Evolutionary conservation across 2,113 vertebrate genomes (phyloP).

Genomic region (Ondatra zibethicus): DNA sequence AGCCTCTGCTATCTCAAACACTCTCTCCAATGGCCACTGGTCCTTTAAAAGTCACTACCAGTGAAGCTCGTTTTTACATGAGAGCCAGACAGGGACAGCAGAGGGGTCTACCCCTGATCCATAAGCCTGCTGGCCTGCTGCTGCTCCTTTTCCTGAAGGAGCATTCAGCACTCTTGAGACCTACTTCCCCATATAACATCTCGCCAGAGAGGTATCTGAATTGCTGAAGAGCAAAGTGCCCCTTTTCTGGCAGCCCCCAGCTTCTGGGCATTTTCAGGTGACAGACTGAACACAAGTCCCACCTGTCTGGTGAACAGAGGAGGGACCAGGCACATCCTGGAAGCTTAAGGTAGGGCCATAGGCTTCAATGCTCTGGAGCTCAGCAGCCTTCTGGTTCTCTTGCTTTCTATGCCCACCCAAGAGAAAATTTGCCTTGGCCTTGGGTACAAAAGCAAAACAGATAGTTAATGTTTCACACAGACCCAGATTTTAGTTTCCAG

Average conservation of each 20-base stretch:
- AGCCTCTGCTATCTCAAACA: neutral
- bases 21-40: neutral
- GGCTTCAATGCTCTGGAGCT: neutral
- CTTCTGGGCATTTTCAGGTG: neutral
- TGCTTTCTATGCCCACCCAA: conserved; percentile 72
- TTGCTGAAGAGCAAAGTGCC: neutral
- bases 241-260: neutral
- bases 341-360: neutral
- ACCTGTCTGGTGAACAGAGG: neutral
- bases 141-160: neutral
- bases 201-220: neutral
- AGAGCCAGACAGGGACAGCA: neutral
- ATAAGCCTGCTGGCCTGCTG: neutral
- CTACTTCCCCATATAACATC: neutral
- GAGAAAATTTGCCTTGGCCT: conserved; percentile 85
- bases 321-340: neutral
- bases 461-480: neutral
- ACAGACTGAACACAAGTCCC: neutral
- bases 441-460: conserved; percentile 69
- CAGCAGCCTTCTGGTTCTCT: conserved; percentile 75
- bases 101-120: neutral
- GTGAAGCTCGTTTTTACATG: neutral
- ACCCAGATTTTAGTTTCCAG: neutral
- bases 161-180: neutral
- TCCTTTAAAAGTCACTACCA: neutral